Conservation (phyloP, 2,888 invertebrate genomes). For the Ormyrus thymus region DNA sequence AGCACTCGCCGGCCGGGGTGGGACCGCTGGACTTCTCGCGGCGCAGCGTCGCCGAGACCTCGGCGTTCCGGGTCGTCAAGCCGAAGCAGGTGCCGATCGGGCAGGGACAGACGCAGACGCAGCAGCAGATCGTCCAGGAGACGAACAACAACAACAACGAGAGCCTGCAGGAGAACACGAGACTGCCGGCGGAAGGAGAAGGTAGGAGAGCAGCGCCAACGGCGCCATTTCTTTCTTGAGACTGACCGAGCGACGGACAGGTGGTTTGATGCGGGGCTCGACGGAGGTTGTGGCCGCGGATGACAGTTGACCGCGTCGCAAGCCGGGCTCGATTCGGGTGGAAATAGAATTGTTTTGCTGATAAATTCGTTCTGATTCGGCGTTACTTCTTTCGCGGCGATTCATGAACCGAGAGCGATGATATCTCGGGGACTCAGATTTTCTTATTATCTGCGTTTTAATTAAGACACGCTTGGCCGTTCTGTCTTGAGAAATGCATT, state of each 20-base stretch:
- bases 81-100: constrained; percentile 68
- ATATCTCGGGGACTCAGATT: not conserved
- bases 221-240: too few relatives aligned
- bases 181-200: constrained; percentile 53
- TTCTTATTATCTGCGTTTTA: not conserved
- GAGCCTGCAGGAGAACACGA: constrained; percentile 45
- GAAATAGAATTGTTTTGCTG: too few relatives aligned
- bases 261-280: too few relatives aligned
- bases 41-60: constrained; percentile 72
- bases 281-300: too few relatives aligned
- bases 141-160: constrained; percentile 37
- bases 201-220: constrained; percentile 31
- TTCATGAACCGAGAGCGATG: too few relatives aligned
- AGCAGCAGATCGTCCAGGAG: constrained; percentile 42
- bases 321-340: too few relatives aligned
- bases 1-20: constrained; percentile 73
- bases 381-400: too few relatives aligned
- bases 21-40: constrained; percentile 73
- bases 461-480: not conserved
- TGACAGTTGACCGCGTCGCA: too few relatives aligned
- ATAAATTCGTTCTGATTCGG: too few relatives aligned
- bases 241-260: too few relatives aligned
- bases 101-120: constrained; percentile 61
- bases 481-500: too few relatives aligned
- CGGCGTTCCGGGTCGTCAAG: constrained; percentile 73